Evolutionary conservation across 2,888 invertebrate genomes (phyloP).

Genomic region (Sesia bembeciformis): DNA sequence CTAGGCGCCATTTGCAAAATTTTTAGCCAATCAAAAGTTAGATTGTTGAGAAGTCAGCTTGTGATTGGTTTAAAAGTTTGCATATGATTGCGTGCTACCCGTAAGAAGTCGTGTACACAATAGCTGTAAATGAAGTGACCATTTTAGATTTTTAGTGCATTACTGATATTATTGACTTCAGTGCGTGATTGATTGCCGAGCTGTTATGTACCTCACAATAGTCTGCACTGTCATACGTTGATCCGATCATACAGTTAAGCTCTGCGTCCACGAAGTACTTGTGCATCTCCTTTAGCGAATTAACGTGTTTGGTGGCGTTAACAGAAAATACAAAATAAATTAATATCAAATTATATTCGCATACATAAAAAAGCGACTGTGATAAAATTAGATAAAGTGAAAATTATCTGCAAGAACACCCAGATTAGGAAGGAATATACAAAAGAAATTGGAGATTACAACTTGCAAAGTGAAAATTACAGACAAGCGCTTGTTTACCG

Average conservation of each 20-base stretch:
- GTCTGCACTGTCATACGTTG: slow-evolving; percentile 74
- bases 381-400: no score
- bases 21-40: no score
- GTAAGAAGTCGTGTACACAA: background rate
- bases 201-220: slow-evolving; percentile 54
- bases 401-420: no score
- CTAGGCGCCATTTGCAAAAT: no score
- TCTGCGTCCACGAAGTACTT: slow-evolving; percentile 88
- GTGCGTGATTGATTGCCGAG: background rate
- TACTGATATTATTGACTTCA: background rate
- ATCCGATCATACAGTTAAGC: slow-evolving; percentile 83
- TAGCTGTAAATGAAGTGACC: background rate
- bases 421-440: no score
- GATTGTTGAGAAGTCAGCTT: no score
- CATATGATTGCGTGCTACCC: no score
- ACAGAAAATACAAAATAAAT: slow-evolving; percentile 61
- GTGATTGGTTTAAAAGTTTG: no score
- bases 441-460: no score
- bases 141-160: background rate
- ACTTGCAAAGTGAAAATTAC: no score
- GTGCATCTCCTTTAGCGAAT: slow-evolving; percentile 82
- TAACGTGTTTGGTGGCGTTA: slow-evolving; percentile 66
- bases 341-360: slow-evolving; percentile 14
- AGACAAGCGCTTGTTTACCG: no score
- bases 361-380: background rate